Base-by-base conservation (phyloP, 2,797 vertebrate species). In the Hippocampus kuda region DNA sequence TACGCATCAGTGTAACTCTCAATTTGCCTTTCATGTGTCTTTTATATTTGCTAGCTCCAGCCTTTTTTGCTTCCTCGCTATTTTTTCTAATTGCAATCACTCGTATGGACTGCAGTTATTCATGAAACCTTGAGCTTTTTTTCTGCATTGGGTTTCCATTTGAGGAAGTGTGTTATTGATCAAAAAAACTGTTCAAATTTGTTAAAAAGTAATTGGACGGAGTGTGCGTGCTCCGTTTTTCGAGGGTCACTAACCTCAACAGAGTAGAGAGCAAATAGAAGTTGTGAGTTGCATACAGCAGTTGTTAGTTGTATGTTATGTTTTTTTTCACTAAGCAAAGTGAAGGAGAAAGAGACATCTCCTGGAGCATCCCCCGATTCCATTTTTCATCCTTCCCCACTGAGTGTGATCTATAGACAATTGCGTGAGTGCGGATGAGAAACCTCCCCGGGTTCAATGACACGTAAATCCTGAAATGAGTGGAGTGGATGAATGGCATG, bases 41-140 rank as follows among this genome's bases (percentile, higher is more conserved):
- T 66, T 69, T 62, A 13, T 66, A 53, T 68, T 60, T 65, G 62
- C 56, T 70, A 71, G 46, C 42, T 62, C 18, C 11, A 68, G 22
- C 57, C 63, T 2, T 20, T 44, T 34, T 56, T 56, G n/a, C 24
- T 56, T n/a, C 30, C 16, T 16, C 18, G 5, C n/a, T 65, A 27
- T 27, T 27, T 18, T 18, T 27, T 22, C 20, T 34, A 22, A 48
- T 65, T 20, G 26, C 42, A 27, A 18, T 65, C 44, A 26, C 24
- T 38, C 15, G 38, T 63, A 24, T 18, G 2, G 38, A 63, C 42
- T 48, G 63, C 16, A 2, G 11, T 42, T 44, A 18, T 4, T 3
- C 24, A 2, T 18, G 44, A 26, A 27, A 16, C 11, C n/a, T n/a
- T n/a, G 0, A n/a, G 22, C 2, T 24, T n/a, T 27, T 26, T 7